A percentile compares a stretch with the other conserved stretches of the same genome.
These are phyloP conservation scores for Cartodere bifasciata DNA, from an alignment of 2,888 invertebrate species.

Conservation along the genomic window DNA sequence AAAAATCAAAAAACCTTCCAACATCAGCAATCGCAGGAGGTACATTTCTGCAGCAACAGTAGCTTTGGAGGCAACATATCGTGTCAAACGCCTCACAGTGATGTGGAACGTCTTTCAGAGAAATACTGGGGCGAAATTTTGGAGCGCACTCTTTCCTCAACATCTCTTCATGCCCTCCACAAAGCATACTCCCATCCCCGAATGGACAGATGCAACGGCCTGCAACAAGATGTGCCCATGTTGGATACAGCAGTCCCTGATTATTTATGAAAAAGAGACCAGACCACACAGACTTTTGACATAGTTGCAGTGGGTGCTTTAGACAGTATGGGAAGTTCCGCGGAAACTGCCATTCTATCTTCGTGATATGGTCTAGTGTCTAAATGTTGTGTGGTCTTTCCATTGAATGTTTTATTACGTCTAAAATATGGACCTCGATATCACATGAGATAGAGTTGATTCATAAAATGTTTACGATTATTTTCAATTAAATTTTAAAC, in stretches of 20 bases:
- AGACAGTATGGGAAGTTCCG: constrained; percentile 30
- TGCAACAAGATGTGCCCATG: constrained; percentile 29
- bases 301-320: constrained; percentile 17
- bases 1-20: constrained; percentile 20
- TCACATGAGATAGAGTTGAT: too few species aligned
- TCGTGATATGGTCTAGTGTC: constrained; percentile 21
- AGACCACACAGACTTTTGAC: constrained; percentile 35
- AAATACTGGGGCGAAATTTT: constrained; percentile 54
- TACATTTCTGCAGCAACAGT: constrained; percentile 27
- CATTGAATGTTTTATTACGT: too few species aligned
- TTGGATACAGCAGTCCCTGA: constrained; percentile 32
- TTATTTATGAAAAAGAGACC: constrained; percentile 36
- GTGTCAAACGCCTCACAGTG: constrained; percentile 35
- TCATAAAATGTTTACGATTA: too few species aligned
- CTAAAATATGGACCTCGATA: too few species aligned
- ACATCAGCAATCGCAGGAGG: constrained; percentile 19
- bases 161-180: constrained; percentile 52
- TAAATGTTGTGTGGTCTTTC: too few species aligned
- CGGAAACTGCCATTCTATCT: constrained; percentile 25
- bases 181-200: constrained; percentile 25
- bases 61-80: constrained; percentile 20
- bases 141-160: constrained; percentile 63
- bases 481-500: too few species aligned
- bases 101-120: constrained; percentile 42
- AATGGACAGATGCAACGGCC: constrained; percentile 30